Conservation (phyloP, 1,140 invertebrate genomes). For the Manduca sexta region DNA sequence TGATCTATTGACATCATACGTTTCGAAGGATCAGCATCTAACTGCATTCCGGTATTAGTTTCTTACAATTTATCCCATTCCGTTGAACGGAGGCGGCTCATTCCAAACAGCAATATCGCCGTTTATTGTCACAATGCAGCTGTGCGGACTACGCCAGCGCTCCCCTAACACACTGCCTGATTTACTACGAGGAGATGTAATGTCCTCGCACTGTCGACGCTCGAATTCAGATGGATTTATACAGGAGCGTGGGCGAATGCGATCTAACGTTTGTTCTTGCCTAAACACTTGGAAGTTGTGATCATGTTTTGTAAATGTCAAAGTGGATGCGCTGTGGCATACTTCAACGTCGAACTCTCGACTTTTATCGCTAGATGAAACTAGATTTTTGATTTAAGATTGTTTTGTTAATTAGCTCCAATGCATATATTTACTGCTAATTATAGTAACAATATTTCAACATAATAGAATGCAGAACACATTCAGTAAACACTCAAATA, state of each 20-base stretch:
- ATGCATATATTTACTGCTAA: no score
- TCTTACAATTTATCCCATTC: neutral
- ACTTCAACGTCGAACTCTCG: no score
- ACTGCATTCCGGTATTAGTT: neutral
- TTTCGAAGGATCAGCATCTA: neutral
- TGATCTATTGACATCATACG: no score
- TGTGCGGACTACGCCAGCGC: constrained; percentile 6
- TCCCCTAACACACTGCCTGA: constrained; percentile 21
- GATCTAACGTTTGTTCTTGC: constrained; percentile 17
- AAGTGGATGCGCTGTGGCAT: no score
- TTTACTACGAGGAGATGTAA: constrained; percentile 32
- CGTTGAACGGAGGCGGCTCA: neutral
- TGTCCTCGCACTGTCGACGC: constrained; percentile 23
- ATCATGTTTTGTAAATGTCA: no score
- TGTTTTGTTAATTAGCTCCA: no score
- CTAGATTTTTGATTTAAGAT: no score
- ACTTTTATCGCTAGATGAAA: no score
- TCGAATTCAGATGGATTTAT: constrained; percentile 43
- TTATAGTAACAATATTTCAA: no score
- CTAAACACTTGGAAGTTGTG: no score
- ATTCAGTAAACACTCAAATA: no score
- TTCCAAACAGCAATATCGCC: neutral
- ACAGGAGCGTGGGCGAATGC: constrained; percentile 19
- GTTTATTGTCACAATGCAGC: constrained; percentile 9
- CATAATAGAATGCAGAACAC: no score